Base-by-base conservation (phyloP, 2,113 vertebrate genomes). In the Aspidoscelis tigris region DNA sequence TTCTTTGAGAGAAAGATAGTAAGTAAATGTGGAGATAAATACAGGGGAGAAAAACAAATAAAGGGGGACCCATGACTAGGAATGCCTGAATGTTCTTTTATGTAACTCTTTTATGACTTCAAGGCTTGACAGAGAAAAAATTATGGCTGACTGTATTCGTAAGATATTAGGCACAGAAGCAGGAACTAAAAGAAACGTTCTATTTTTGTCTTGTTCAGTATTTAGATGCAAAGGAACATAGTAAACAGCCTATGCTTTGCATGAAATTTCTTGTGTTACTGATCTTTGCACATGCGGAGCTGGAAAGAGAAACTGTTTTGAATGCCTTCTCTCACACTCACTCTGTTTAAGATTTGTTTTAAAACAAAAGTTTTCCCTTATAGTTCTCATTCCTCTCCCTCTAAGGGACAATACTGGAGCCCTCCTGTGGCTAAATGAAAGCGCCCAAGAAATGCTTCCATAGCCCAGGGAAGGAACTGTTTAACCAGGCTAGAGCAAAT, bases 401-500 rank as follows among this genome's bases (percentile, higher is more conserved):
- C 89, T 91, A 85, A 87, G 92, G 86, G 93, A 93, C 86, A 89
- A 88, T 84, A 90, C 91, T 80, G 43, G 84, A 92, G 90, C 83
- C 84, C 87, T 93, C 85, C 91, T 92, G 82, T 80, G 84, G 80
- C 82, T 94, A 89, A 14, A 85, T 89, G 79, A 47, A 71, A 92
- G 89, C 88, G 88, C 75, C 33, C 86, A 91, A 79, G 78, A 92
- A 88, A 93, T 91, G 87, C 85, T 88, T 58, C 80, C 50, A 89
- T 87, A 5, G 68, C 87, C 78, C 91, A 82, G 78, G 75, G 85
- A 76, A 81, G 76, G 5, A 79, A 88, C 86, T 90, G 1, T 50
- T 84, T 88, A 92, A 86, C 85, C 88, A 90, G 84, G 21, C 61
- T 86, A 80, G 76, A 85, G 85, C 11, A 91, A 92, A 90, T 33